These are phyloP conservation scores for Gopherus flavomarginatus DNA, from an alignment of 2,113 vertebrate genomes.

Conservation along the genomic window DNA sequence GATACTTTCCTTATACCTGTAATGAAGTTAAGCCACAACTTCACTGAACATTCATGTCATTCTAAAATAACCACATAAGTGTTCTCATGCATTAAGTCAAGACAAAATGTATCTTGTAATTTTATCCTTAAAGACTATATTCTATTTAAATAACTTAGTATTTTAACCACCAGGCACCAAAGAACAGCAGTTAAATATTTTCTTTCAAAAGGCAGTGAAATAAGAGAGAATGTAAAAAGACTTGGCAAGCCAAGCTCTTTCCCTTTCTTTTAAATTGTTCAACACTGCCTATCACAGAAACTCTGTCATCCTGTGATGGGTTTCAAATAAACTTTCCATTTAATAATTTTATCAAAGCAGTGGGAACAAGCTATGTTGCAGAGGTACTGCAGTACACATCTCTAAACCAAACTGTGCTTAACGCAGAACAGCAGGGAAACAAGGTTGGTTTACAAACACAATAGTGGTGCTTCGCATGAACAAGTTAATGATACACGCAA, in stretches of 20 bases:
- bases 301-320: background rate
- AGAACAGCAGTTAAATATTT: background rate
- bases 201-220: background rate
- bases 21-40: background rate
- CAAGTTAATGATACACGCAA: background rate
- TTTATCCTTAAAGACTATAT: background rate
- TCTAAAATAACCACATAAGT: background rate
- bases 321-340: background rate
- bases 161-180: background rate
- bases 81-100: background rate
- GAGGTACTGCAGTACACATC: background rate
- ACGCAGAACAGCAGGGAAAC: background rate
- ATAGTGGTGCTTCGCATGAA: background rate
- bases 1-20: rapidly evolving
- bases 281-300: background rate
- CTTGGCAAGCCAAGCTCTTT: background rate
- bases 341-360: background rate
- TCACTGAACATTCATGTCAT: background rate
- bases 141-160: background rate
- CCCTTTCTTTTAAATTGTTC: background rate
- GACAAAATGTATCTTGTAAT: background rate
- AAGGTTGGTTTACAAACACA: background rate
- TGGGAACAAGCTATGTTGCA: background rate
- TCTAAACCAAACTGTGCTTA: background rate
- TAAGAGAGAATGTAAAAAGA: background rate